phyloP scores from a whole-genome alignment of 2,888 invertebrate genomes.

The Himalopsyche anomala region DNA sequence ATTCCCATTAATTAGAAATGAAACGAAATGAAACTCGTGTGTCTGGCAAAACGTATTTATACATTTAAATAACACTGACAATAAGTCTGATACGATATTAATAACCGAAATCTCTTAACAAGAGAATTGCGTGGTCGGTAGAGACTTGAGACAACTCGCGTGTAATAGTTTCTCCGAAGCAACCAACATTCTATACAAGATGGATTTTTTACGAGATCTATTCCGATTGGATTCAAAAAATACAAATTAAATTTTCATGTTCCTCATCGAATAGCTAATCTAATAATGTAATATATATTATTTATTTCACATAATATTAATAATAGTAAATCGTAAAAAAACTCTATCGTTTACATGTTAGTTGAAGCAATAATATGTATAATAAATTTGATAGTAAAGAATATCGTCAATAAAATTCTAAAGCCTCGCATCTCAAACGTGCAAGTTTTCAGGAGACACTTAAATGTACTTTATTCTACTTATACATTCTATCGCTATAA shows the following conservation, averaged over 20 bases:
- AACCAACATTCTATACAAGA: conserved; percentile 36
- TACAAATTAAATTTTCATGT: not conserved
- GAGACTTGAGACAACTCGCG: conserved; percentile 35
- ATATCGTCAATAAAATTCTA: no score
- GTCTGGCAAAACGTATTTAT: conserved; percentile 13
- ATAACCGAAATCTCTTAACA: conserved; percentile 52
- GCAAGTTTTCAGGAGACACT: no score
- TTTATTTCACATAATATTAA: no score
- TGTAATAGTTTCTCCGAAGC: conserved; percentile 31
- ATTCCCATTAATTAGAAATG: conserved; percentile 14
- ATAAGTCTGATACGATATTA: conserved; percentile 44
- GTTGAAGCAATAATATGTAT: no score
- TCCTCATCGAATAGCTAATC: not conserved
- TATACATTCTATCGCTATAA: no score
- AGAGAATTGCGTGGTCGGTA: conserved; percentile 60
- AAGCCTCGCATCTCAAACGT: no score
- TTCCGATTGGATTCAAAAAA: no score
- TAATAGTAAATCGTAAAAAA: no score
- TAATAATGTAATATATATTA: no score
- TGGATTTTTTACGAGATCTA: not conserved
- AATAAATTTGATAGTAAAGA: no score
- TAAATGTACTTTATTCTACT: no score
- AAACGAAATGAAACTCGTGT: conserved; percentile 13
- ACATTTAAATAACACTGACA: conserved; percentile 44
- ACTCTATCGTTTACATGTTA: no score